Base-by-base conservation (phyloP, 1,140 invertebrate genomes). In the Venustaconcha ellipsiformis region DNA sequence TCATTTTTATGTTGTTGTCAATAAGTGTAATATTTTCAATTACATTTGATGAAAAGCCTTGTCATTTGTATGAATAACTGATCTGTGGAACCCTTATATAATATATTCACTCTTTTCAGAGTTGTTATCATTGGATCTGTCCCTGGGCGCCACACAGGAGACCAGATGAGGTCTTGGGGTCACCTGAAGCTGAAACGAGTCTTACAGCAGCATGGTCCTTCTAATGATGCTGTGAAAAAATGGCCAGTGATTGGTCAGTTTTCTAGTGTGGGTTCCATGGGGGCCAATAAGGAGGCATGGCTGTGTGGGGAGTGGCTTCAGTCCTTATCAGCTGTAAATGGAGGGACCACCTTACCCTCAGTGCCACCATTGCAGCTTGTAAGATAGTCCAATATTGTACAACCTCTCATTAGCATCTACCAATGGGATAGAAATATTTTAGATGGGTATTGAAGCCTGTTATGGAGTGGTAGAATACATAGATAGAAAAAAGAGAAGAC, bases 251-350 rank as follows among this genome's bases (percentile, higher is more conserved):
- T 97, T 55, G 94, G 94, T 18, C 97, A 98, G 89, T 95, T 95
- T 80, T 97, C 96, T 17, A 97, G 96, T 80, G 95, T 99, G 74
- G 97, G 97, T 12, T 94, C 93, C 57, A 92, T 97, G 58, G 96
- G 96, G 14, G 88, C 93, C 8, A 92, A 89, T 75, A 91, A 93
- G 56, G 92, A 93, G n/a, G 88, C 92, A 17, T 96, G 95, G 95
- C 83, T 96, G 14, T 88, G 90, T 62, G 91, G 92, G 48, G 92
- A 95, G 75, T 93, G 95, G 76, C 87, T 94, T 13, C 89, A 92
- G 18, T 93, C 93, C 69, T 89, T 95, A 56, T 82, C 85, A 58
- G 76, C 83, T 59, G 80, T 79, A 37, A 79, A 75, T 57, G 56
- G 73, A n/a, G 81, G 78, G 18, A 72, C 67, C 14, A 77, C 74